Base-by-base conservation (phyloP, 2,113 vertebrate genomes). In the Caloenas nicobarica region DNA sequence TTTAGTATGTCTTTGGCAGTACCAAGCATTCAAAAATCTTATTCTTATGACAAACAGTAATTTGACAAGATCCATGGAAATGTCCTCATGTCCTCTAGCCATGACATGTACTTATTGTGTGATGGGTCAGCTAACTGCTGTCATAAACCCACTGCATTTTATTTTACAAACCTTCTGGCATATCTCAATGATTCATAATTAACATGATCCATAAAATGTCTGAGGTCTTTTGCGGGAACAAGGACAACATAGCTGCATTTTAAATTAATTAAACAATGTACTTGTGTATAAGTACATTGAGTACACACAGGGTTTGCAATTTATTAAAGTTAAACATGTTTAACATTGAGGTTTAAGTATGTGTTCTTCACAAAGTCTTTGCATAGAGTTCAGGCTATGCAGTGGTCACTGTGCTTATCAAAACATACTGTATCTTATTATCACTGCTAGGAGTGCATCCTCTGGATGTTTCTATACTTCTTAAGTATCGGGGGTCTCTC, bases 301-400 rank as follows among this genome's bases (percentile, higher is more conserved):
- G 9, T 70, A 53, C 10, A 53, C 6, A 70, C 0, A 1, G 26
- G 4, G 5, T 19, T 80, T 79, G 9, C 4, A 64, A 48, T 42
- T 72, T 91, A 73, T 42, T 77, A 54, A 90, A 80, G 88, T 77
- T 19, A 56, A 90, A 61, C 2, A 21, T 17, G 13, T 72, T 83
- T 65, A 86, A 57, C 23, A 58, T 3, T 18, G 10, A 51, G 9
- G 10, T 9, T 46, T 79, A 54, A 58, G 6, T 4, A 65, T 50
- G 33, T 77, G 16, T 58, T 82, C 44, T 69, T 16, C 77, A 28
- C 4, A 31, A 70, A 89, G n/a, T 31, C 31, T 54, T 73, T 50
- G 33, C 12, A 81, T 81, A 81, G 26, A 54, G 18, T 56, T 83
- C 58, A 83, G 24, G 3, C 31, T 80, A 36, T 26, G 10, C 10